Percentiles rank a stretch among this genome's conserved stretches.
These are phyloP conservation scores for Telmatochromis sp. DNA, from an alignment of 2,113 vertebrate genomes.

Conservation along the genomic window DNA sequence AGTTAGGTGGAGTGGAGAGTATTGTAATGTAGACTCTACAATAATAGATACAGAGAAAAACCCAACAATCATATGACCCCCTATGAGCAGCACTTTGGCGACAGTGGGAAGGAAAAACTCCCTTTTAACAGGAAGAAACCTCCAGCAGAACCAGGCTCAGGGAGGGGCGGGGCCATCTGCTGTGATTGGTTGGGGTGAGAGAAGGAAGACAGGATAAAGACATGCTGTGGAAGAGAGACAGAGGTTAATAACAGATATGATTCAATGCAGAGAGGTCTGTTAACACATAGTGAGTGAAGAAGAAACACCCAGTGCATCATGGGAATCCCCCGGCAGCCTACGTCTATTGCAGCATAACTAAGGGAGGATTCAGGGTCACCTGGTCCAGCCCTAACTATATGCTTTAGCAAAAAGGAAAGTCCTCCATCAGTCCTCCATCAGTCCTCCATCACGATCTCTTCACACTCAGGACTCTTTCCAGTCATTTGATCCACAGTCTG, in stretches of 20 bases:
- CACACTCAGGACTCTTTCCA: neutral
- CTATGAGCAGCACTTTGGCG: neutral
- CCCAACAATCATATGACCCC: neutral
- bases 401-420: neutral
- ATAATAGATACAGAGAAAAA: neutral
- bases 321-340: neutral
- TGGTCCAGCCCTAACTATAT: neutral
- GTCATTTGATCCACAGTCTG: neutral
- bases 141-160: no score
- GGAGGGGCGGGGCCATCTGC: no score
- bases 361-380: neutral
- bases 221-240: neutral
- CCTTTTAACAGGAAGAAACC: no score
- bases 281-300: rapidly evolving
- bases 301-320: rapidly evolving
- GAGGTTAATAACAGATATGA: rapidly evolving
- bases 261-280: rapidly evolving
- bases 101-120: no score
- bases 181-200: no score
- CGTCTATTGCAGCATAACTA: rapidly evolving
- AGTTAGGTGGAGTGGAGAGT: no score
- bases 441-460: neutral
- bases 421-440: neutral
- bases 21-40: neutral
- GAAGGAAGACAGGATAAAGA: no score